Evolutionary conservation across 2,888 invertebrate genomes (phyloP), one percentile per base, ranked within the genome.

Genomic region (Synanthedon myopaeformis): DNA sequence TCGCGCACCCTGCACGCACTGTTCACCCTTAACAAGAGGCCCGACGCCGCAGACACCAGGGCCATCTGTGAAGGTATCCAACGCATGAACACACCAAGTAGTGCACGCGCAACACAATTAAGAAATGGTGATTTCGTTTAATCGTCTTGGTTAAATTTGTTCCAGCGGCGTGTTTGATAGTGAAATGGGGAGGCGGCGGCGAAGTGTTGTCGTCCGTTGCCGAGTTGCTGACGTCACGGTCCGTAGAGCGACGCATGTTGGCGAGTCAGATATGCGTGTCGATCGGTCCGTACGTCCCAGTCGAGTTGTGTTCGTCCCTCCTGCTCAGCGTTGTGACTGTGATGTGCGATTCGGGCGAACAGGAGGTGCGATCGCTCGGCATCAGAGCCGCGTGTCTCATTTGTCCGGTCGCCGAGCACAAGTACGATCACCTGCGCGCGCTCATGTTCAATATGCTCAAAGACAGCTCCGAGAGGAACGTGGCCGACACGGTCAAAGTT

Each of bases 301-400:
- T 88, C 58, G 88, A 88, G 52, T 65, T 88, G 0, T 85, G 87
- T 69, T 82, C 85, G 3, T 88, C 88, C 0, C 62, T 88, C 14
- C 66, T 88, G 11, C 76, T 88, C 10, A 88, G 88, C 57, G 64
- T 88, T 19, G 84, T 86, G 1, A 52, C 79, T 41, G 69, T 88
- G 10, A 88, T 88, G 88, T 88, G 87, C 48, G 88, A 88, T 56
- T 84, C 86, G 0, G 81, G 77, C 52, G 88, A 88, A 59, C 56
- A 68, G 0, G 84, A 85, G 53, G 79, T 88, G 11, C 65, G 88
- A 42, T 62, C 68, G 41, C 61, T 86, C 4, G 88, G 88, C 0
- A 61, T 88, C 0, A 82, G 81, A 55, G 70, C 86, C 0, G 84
- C 85, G 1, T 82, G 82, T 54, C 60, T 87, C 0, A 76, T 86